Conservation (phyloP, 2,113 vertebrate genomes). For the Saimiri boliviensis region DNA sequence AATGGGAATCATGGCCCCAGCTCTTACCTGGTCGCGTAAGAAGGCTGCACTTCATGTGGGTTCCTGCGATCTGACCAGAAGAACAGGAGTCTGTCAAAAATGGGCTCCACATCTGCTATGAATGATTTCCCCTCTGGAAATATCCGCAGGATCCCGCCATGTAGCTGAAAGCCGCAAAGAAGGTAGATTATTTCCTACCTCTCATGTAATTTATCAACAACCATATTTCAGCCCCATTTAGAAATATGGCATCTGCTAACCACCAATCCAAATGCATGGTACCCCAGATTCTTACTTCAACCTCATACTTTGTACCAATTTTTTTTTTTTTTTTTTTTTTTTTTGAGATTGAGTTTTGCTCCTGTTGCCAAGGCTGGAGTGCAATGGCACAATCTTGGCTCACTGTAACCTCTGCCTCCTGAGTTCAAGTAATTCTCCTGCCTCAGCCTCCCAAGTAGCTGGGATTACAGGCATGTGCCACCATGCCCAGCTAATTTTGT, state of each 20-base stretch:
- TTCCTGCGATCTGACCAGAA: conserved; percentile 99
- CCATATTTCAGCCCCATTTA: background rate
- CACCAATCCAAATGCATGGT: background rate
- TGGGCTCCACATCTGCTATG: conserved; percentile 93
- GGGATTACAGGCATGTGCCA: too few species aligned
- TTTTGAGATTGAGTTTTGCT: too few species aligned
- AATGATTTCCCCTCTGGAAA: conserved; percentile 94
- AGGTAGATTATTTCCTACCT: conserved; percentile 18
- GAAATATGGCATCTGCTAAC: background rate
- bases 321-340: too few species aligned
- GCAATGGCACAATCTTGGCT: too few species aligned
- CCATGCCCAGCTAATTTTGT: too few species aligned
- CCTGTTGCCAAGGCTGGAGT: too few species aligned
- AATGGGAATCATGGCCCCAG: background rate
- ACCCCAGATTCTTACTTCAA: background rate
- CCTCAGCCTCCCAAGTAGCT: too few species aligned
- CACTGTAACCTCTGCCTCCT: too few species aligned
- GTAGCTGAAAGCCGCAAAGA: conserved; percentile 84
- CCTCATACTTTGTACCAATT: background rate
- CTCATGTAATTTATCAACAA: background rate
- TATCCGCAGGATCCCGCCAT: conserved; percentile 94
- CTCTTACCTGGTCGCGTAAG: conserved; percentile 91
- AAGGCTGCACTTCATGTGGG: conserved; percentile 96
- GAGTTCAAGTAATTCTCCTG: too few species aligned
- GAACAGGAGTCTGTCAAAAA: conserved; percentile 95